Percentiles rank a stretch among this genome's conserved stretches.
Conservation (phyloP, 1,140 invertebrate species). For the Pseudomyrmex dendroicus region DNA sequence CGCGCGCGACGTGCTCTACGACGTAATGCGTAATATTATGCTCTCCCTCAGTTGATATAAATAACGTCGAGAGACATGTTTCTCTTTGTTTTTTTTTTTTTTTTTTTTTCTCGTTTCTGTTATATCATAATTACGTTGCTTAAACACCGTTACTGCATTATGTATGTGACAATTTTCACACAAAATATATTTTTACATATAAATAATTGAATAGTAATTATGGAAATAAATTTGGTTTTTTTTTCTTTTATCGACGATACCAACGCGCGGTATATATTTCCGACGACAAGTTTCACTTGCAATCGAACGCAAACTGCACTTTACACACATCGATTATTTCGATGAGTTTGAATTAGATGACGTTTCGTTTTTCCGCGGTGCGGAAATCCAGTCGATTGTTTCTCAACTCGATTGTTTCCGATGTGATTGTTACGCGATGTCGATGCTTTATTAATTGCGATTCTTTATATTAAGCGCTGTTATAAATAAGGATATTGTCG, state of each 20-base stretch:
- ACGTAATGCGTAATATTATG: neutral
- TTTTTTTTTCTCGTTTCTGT: too few relatives aligned
- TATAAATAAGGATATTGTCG: neutral
- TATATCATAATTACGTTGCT: too few relatives aligned
- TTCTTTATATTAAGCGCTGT: neutral
- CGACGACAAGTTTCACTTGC: too few relatives aligned
- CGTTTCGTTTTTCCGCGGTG: neutral
- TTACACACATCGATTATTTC: neutral
- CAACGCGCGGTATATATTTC: too few relatives aligned
- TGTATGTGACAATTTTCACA: too few relatives aligned
- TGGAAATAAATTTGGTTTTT: neutral
- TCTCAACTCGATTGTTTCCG: neutral
- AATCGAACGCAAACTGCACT: too few relatives aligned
- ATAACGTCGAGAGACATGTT: neutral
- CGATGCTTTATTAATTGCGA: slow-evolving; percentile 16
- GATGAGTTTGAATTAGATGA: neutral
- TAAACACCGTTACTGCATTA: too few relatives aligned
- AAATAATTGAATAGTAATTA: too few relatives aligned
- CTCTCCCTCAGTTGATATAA: neutral
- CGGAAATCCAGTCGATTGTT: neutral
- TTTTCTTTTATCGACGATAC: neutral
- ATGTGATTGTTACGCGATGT: neutral
- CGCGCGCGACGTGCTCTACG: neutral
- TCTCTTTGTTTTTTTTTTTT: too few relatives aligned
- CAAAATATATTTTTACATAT: too few relatives aligned